These are phyloP conservation scores for Drosophila gaucha DNA, from an alignment of 2,888 invertebrate genomes.

Conservation along the genomic window DNA sequence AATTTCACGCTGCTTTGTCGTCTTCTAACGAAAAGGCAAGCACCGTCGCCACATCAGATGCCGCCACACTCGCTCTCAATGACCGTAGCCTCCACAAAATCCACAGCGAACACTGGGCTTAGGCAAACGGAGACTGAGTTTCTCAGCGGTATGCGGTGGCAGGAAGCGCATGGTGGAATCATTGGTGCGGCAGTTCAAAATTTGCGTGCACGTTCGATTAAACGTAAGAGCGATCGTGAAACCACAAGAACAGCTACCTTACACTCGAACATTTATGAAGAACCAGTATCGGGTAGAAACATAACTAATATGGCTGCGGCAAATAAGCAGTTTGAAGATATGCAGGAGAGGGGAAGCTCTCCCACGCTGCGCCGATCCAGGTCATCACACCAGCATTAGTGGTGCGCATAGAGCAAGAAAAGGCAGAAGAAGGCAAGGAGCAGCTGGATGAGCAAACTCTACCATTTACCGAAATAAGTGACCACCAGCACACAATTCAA, in stretches of 20 bases:
- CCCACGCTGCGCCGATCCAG: slow-evolving; percentile 68
- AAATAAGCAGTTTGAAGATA: slow-evolving; percentile 61
- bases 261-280: slow-evolving; percentile 75
- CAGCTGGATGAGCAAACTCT: slow-evolving; percentile 6
- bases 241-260: slow-evolving; percentile 24
- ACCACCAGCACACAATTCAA: slow-evolving; percentile 50
- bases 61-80: slow-evolving; percentile 40
- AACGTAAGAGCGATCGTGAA: slow-evolving; percentile 51
- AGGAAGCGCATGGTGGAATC: slow-evolving; percentile 80
- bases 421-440: slow-evolving; percentile 1
- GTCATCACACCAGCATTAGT: slow-evolving; percentile 82
- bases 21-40: slow-evolving; percentile 84
- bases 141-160: slow-evolving; percentile 68
- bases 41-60: slow-evolving; percentile 59
- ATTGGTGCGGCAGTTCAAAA: slow-evolving; percentile 81
- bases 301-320: slow-evolving; percentile 15
- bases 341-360: slow-evolving; percentile 22
- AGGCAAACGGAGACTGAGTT: slow-evolving; percentile 43
- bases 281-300: slow-evolving; percentile 51
- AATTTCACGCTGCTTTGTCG: slow-evolving; percentile 84
- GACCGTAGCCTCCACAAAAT: slow-evolving; percentile 35
- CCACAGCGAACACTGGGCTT: slow-evolving; percentile 54
- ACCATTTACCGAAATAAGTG: slow-evolving; percentile 57
- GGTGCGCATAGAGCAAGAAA: slow-evolving; percentile 65
- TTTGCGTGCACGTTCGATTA: slow-evolving; percentile 80